These are phyloP conservation scores for Lepidocyrtoides sp. DNA, from an alignment of 2,888 invertebrate genomes.

Conservation along the genomic window DNA sequence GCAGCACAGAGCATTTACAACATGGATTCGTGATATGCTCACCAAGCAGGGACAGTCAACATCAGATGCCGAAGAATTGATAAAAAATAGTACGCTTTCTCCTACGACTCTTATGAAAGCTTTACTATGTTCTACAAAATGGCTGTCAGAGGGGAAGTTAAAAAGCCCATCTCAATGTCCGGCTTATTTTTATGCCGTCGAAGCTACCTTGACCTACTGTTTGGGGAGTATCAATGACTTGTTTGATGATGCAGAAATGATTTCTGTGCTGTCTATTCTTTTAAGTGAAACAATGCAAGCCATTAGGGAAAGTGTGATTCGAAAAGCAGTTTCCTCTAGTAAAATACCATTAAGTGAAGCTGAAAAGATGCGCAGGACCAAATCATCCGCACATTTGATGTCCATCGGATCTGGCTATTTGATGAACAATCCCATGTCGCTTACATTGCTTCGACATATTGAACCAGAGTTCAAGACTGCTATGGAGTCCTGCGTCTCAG, in stretches of 20 bases:
- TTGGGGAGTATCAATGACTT: slow-evolving; percentile 72
- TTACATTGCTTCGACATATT: slow-evolving; percentile 81
- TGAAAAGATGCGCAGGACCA: slow-evolving; percentile 58
- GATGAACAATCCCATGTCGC: slow-evolving; percentile 82
- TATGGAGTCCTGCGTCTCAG: slow-evolving; percentile 80
- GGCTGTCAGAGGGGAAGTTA: slow-evolving; percentile 75
- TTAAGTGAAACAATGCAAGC: slow-evolving; percentile 79
- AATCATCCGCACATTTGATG: slow-evolving; percentile 80
- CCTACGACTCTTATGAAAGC: slow-evolving; percentile 77
- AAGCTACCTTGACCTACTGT: slow-evolving; percentile 82
- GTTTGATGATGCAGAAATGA: slow-evolving; percentile 78
- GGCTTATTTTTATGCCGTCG: slow-evolving; percentile 80
- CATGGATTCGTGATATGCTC: slow-evolving; percentile 85
- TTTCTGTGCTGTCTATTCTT: slow-evolving; percentile 76
- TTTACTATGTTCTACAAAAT: slow-evolving; percentile 73
- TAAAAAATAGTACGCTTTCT: slow-evolving; percentile 63
- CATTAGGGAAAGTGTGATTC: slow-evolving; percentile 71
- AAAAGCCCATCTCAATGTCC: slow-evolving; percentile 66
- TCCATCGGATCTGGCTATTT: slow-evolving; percentile 83
- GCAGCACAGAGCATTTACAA: slow-evolving; percentile 82
- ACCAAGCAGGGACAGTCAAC: slow-evolving; percentile 84
- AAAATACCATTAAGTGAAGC: slow-evolving; percentile 36
- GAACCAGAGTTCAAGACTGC: slow-evolving; percentile 81
- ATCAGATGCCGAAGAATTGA: slow-evolving; percentile 82
- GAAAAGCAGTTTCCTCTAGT: slow-evolving; percentile 36